Evolutionary conservation across 2,888 invertebrate genomes (phyloP).

Genomic region (Hirtodrosophila trivittata): DNA sequence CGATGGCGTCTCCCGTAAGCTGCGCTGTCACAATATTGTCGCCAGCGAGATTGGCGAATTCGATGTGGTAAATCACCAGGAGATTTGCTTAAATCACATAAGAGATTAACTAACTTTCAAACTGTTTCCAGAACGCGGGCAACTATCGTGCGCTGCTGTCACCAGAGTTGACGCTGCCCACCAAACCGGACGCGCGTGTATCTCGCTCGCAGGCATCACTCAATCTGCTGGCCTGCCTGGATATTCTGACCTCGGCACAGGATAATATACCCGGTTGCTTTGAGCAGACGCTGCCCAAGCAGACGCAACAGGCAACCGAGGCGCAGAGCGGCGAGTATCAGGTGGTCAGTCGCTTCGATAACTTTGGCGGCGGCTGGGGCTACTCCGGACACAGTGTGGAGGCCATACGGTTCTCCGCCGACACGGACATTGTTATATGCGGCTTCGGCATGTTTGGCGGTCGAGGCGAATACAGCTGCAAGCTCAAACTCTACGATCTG

Average conservation of each 20-base stretch:
- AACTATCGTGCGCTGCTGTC: conserved; percentile 87
- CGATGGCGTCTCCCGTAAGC: conserved; percentile 86
- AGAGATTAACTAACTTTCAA: background rate
- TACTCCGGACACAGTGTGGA: conserved; percentile 98
- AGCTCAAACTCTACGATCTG: conserved; percentile 95
- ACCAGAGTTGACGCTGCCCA: conserved; percentile 92
- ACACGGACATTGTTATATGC: conserved; percentile 94
- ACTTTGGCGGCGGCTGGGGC: conserved; percentile 99
- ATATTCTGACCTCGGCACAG: conserved; percentile 93
- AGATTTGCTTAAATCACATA: background rate
- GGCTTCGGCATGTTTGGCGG: conserved; percentile 98
- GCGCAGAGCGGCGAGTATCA: conserved; percentile 82
- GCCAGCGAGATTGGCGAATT: conserved; percentile 87
- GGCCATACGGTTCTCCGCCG: conserved; percentile 96
- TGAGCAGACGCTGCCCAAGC: conserved; percentile 80
- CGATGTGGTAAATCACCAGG: conserved; percentile 68
- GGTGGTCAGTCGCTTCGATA: conserved; percentile 94
- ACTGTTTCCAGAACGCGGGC: conserved; percentile 82
- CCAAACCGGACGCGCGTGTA: conserved; percentile 87
- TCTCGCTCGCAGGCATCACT: conserved; percentile 95
- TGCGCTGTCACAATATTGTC: conserved; percentile 93
- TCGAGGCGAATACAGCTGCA: conserved; percentile 97
- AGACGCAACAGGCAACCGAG: conserved; percentile 79
- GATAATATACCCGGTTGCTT: conserved; percentile 86
- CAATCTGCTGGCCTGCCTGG: conserved; percentile 94